Conservation (phyloP, 2,888 invertebrate species). For the Mayetiola destructor region DNA sequence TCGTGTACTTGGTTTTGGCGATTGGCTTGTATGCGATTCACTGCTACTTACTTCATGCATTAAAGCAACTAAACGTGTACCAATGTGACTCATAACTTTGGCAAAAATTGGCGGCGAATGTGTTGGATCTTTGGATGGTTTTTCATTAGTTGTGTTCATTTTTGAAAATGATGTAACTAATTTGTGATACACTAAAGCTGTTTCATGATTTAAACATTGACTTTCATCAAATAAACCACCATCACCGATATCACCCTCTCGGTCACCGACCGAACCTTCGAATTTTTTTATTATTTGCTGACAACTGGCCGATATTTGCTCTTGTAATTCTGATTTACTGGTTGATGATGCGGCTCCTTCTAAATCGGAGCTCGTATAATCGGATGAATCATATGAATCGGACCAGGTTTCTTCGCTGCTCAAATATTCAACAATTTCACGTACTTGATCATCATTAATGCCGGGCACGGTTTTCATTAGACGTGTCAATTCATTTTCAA, state of each 20-base stretch:
- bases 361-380: constrained; percentile 78
- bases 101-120: constrained; percentile 73
- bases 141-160: constrained; percentile 44
- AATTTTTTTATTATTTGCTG: constrained; percentile 79
- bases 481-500: constrained; percentile 76
- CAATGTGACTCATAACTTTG: constrained; percentile 86
- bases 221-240: constrained; percentile 37
- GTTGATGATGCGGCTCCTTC: constrained; percentile 44
- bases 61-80: constrained; percentile 67
- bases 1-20: constrained; percentile 43
- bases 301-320: constrained; percentile 77
- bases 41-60: constrained; percentile 87
- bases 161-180: constrained; percentile 72
- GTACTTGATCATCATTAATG: constrained; percentile 76
- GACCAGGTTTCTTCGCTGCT: constrained; percentile 90
- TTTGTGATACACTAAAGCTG: constrained; percentile 75
- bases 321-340: constrained; percentile 55
- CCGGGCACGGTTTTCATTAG: constrained; percentile 89
- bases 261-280: constrained; percentile 44
- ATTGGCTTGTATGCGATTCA: constrained; percentile 44
- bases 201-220: constrained; percentile 49
- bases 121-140: constrained; percentile 39
- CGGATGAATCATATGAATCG: constrained; percentile 83
- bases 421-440: constrained; percentile 81
- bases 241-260: constrained; percentile 40